A percentile compares a stretch with the other conserved stretches of the same genome.
phyloP scores from a whole-genome alignment of 2,888 invertebrate species.

The Meganola albula region DNA sequence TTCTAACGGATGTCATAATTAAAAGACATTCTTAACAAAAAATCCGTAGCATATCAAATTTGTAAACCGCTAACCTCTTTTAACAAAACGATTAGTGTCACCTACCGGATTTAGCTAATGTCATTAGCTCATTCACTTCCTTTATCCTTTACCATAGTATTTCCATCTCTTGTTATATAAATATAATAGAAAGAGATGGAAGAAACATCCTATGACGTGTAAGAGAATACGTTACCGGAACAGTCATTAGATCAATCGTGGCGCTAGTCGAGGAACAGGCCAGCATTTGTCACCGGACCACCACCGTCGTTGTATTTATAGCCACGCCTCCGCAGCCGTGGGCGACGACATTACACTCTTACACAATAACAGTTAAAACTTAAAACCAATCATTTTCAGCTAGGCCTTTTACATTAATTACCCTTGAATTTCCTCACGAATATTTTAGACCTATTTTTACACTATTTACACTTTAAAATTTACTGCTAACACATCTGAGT shows the following conservation, averaged over 20 bases:
- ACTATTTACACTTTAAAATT: slow-evolving; percentile 39
- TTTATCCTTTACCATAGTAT: slow-evolving; percentile 29
- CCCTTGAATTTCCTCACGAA: slow-evolving; percentile 47
- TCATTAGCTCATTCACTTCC: slow-evolving; percentile 64
- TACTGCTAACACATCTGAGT: slow-evolving; percentile 16
- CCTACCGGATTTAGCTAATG: slow-evolving; percentile 55
- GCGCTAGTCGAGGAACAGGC: slow-evolving; percentile 59
- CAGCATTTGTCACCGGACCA: slow-evolving; percentile 76
- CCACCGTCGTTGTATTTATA: slow-evolving; percentile 74
- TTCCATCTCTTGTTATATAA: slow-evolving; percentile 17
- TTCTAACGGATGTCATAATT: slow-evolving; percentile 39
- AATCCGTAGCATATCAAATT: slow-evolving; percentile 37
- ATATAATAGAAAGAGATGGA: slow-evolving; percentile 27
- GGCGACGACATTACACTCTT: slow-evolving; percentile 48
- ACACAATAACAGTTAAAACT: slow-evolving; percentile 39
- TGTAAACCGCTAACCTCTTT: slow-evolving; percentile 41
- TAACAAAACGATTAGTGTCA: slow-evolving; percentile 60
- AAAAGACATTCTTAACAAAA: slow-evolving; percentile 27
- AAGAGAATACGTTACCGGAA: slow-evolving; percentile 38
- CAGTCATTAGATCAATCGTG: slow-evolving; percentile 68
- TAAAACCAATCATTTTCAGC: slow-evolving; percentile 22
- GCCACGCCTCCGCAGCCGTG: slow-evolving; percentile 63
- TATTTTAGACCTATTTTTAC: slow-evolving; percentile 34
- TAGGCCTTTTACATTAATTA: slow-evolving; percentile 13
- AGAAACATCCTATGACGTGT: slow-evolving; percentile 29